Percentiles rank a stretch among this genome's conserved stretches.
phyloP scores from a whole-genome alignment of 2,888 invertebrate species.

The Xylocampa areola region DNA sequence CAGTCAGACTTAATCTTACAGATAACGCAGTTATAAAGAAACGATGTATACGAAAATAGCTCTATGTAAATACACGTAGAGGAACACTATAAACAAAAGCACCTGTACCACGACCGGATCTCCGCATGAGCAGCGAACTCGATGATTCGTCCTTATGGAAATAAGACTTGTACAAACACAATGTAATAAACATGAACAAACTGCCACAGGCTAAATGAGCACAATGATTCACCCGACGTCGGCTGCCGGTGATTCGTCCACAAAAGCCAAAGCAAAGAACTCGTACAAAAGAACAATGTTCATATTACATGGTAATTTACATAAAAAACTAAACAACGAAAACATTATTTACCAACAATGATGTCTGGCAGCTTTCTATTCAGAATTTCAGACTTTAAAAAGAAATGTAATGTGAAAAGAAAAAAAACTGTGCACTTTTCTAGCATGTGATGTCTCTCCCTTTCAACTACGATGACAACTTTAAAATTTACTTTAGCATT shows the following conservation, averaged over 20 bases:
- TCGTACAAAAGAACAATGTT: constrained; percentile 48
- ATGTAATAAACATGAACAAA: constrained; percentile 70
- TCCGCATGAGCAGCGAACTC: constrained; percentile 51
- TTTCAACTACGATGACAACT: constrained; percentile 11
- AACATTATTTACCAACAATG: constrained; percentile 44
- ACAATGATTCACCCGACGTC: constrained; percentile 69
- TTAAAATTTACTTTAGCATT: constrained; percentile 26
- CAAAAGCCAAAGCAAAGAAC: constrained; percentile 34
- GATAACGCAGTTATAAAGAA: constrained; percentile 26
- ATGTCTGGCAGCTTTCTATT: constrained; percentile 49
- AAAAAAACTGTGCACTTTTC: constrained; percentile 24
- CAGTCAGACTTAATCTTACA: constrained; percentile 23
- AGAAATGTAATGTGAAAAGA: constrained; percentile 34
- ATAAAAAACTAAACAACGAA: constrained; percentile 51
- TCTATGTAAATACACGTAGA: constrained; percentile 32
- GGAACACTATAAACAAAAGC: constrained; percentile 35
- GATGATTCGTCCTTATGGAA: constrained; percentile 67
- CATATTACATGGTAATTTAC: constrained; percentile 46
- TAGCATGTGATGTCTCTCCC: neutral
- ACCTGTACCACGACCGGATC: constrained; percentile 40
- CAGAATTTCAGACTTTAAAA: constrained; percentile 32
- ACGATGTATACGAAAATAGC: constrained; percentile 35
- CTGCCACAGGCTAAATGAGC: constrained; percentile 69
- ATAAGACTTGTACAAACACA: constrained; percentile 65
- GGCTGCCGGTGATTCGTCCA: constrained; percentile 39